These are phyloP conservation scores for Papilio polyxenes DNA, from an alignment of 1,140 invertebrate species.

Conservation along the genomic window DNA sequence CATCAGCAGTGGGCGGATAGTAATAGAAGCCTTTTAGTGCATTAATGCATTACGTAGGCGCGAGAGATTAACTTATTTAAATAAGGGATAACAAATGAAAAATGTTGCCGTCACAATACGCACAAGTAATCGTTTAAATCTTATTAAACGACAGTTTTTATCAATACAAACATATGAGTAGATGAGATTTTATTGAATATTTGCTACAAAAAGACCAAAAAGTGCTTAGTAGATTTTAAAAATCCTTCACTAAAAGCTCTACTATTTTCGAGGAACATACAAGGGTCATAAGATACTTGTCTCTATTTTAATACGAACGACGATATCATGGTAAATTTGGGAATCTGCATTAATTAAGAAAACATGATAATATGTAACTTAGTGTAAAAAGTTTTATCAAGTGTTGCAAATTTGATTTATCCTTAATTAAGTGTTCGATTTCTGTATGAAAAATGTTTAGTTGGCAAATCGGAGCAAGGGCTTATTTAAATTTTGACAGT, in stretches of 20 bases:
- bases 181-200: no score
- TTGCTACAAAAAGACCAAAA: no score
- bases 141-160: neutral
- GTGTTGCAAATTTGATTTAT: neutral
- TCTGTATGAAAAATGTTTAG: neutral
- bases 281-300: no score
- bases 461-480: neutral
- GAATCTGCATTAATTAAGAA: no score
- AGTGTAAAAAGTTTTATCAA: no score
- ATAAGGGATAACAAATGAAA: neutral
- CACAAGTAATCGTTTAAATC: neutral
- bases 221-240: no score
- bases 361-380: no score
- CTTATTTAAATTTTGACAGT: neutral
- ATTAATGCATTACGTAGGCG: neutral
- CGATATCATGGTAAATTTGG: no score
- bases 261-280: no score
- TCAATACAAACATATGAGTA: no score
- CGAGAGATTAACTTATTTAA: neutral
- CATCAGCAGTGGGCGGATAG: constrained; percentile 41
- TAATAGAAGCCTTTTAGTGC: constrained; percentile 46
- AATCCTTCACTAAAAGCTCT: no score
- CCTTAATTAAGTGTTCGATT: neutral
- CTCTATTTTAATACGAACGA: no score
- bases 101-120: neutral